phyloP scores from a whole-genome alignment of 2,797 vertebrate genomes.

The Morelia viridis region DNA sequence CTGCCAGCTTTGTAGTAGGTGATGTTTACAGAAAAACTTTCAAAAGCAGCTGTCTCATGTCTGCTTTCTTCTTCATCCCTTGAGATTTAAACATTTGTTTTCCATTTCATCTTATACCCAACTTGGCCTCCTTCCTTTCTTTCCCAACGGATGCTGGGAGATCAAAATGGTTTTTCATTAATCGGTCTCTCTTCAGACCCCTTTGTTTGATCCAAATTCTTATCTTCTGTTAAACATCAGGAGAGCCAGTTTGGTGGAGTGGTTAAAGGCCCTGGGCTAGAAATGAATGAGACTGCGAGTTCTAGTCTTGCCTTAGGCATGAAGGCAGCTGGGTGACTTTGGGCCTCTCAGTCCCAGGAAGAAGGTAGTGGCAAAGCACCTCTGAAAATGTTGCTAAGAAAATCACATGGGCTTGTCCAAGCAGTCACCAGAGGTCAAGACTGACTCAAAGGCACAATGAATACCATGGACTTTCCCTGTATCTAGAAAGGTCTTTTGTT shows the following conservation, averaged over 20 bases:
- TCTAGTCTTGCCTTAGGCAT: background rate
- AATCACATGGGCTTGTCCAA: background rate
- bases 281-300: background rate
- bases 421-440: background rate
- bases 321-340: background rate
- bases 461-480: background rate
- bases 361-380: background rate
- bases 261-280: background rate
- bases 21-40: background rate
- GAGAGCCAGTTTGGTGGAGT: background rate
- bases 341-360: background rate
- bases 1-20: background rate
- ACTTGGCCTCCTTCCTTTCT: background rate
- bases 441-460: background rate
- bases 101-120: background rate
- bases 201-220: background rate
- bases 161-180: background rate
- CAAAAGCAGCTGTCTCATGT: background rate
- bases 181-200: background rate
- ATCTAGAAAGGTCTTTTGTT: background rate
- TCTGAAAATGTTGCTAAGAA: background rate
- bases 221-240: background rate
- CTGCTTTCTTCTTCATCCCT: background rate
- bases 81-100: background rate
- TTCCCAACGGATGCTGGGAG: background rate